Evolutionary conservation across 2,113 vertebrate genomes (phyloP), one percentile per base, ranked within the genome.

Genomic region (Riparia riparia): DNA sequence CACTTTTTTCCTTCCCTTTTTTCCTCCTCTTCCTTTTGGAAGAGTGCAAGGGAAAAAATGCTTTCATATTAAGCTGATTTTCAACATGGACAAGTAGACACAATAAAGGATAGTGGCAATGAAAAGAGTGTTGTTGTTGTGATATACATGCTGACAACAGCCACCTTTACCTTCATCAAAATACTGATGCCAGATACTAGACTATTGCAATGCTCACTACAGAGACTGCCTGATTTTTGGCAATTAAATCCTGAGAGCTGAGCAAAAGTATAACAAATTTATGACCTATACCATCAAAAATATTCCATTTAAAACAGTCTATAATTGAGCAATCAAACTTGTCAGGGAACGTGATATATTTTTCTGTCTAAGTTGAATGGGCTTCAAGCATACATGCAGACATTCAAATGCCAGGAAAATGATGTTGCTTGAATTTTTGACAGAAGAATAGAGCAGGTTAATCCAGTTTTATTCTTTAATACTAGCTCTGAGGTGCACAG

Each of bases 371-470:
- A 61, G 6, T 50, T 94, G 83, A 66, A 44, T 51, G 63, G 28
- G 56, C 41, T 93, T 96, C 84, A 96, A 57, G 50, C 42, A 74
- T 69, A 37, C 31, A 54, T 69, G 21, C 69, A 94, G 93, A 84
- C 6, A 90, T 83, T 96, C 51, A 77, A 83, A 94, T 85, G 28
- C 29, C 29, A 50, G 28, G 22, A 60, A 87, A 92, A 92, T 15
- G 41, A 60, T 66, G 21, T 44, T 84, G 29, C 57, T 94, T 88
- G 66, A 95, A 80, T 78, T 37, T 45, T 94, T 93, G 69, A 63
- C 71, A 64, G 49, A 94, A 89, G 60, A 97, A 91, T 76, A 83
- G 82, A 73, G 83, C 72, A 91, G 51, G 94, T 96, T 90, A 10
- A 56, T 95, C 87, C 15, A 21, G 2, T 91, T 93, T 80, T 41